phyloP scores from a whole-genome alignment of 2,113 vertebrate species.

The Parotia lawesii region DNA sequence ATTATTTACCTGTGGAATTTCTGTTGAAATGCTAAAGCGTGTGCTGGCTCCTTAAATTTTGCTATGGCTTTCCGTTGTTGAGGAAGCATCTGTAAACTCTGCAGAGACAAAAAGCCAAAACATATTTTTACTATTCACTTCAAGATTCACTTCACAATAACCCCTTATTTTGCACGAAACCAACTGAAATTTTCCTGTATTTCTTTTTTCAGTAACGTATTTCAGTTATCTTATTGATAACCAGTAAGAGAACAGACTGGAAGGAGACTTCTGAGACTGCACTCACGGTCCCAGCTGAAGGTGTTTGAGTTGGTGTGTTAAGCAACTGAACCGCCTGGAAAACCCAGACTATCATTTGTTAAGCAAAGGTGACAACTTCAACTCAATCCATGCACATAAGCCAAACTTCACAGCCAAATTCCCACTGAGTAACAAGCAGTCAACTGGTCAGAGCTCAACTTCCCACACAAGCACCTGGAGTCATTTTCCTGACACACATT shows the following conservation, averaged over 20 bases:
- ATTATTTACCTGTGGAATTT: conserved; percentile 92
- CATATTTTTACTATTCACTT: neutral
- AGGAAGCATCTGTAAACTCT: conserved; percentile 96
- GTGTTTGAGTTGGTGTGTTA: neutral
- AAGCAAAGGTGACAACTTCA: neutral
- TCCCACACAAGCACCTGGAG: neutral
- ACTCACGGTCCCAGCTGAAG: neutral
- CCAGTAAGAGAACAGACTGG: neutral
- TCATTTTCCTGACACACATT: neutral
- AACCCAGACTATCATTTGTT: neutral
- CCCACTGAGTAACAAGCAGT: neutral
- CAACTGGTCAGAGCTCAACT: neutral
- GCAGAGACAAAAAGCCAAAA: neutral
- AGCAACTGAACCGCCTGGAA: neutral
- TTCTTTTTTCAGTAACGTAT: neutral
- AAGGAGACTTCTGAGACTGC: neutral
- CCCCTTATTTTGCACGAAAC: neutral
- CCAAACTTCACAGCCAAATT: neutral
- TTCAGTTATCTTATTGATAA: neutral
- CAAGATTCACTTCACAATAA: neutral
- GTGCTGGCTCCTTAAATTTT: conserved; percentile 87
- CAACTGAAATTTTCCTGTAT: accelerated
- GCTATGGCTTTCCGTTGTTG: conserved; percentile 95
- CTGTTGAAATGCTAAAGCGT: conserved; percentile 91
- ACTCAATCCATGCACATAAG: neutral